These are phyloP conservation scores for Gnatocerus cornutus DNA, from an alignment of 2,888 invertebrate species.

Conservation along the genomic window DNA sequence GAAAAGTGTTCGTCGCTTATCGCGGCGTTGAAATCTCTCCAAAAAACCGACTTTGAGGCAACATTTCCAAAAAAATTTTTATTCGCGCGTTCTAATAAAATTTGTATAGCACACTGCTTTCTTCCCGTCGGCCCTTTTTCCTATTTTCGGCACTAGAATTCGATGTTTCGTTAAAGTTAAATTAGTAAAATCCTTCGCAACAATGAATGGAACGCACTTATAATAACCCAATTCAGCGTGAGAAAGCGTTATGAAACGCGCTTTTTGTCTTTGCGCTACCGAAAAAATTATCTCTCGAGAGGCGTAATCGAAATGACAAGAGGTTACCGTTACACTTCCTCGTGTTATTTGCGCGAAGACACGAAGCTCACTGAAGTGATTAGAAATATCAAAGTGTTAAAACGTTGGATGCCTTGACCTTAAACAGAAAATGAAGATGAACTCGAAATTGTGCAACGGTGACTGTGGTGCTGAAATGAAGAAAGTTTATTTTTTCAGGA, in stretches of 20 bases:
- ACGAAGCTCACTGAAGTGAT: neutral
- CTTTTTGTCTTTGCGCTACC: neutral
- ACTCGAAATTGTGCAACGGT: slow-evolving; percentile 4
- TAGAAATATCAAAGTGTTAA: slow-evolving; percentile 20
- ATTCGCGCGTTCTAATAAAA: no score
- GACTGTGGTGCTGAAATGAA: neutral
- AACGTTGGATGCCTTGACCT: slow-evolving; percentile 23
- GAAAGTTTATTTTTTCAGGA: no score
- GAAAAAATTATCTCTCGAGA: slow-evolving; percentile 1
- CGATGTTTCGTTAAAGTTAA: no score
- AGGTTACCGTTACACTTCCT: slow-evolving; percentile 1
- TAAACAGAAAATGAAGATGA: slow-evolving; percentile 5
- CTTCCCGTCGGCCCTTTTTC: no score
- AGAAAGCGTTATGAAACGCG: slow-evolving; percentile 6
- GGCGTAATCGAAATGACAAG: neutral
- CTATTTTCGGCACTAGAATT: no score
- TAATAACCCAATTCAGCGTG: slow-evolving; percentile 2
- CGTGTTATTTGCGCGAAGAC: neutral
- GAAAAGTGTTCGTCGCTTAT: neutral
- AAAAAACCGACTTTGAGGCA: neutral
- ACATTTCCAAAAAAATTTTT: neutral
- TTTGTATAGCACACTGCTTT: no score
- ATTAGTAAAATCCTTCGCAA: neutral
- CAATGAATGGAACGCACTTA: neutral
- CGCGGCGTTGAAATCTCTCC: neutral